A percentile compares a stretch with the other conserved stretches of the same genome.
Conservation (phyloP, 2,888 invertebrate genomes). For the Cheilosia pagana region DNA sequence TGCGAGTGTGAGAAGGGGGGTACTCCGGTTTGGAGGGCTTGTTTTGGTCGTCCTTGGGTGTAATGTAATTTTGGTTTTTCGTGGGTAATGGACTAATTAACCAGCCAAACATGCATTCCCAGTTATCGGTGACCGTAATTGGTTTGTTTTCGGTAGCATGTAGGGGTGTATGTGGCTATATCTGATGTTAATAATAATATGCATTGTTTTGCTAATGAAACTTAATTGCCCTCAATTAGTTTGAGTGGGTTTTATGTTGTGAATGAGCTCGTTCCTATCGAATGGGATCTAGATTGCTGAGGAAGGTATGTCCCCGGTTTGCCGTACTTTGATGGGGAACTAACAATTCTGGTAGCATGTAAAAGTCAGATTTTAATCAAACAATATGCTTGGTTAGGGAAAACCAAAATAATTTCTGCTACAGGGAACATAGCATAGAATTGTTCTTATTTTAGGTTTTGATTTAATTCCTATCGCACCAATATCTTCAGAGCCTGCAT, state of each 20-base stretch:
- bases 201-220: constrained; percentile 35
- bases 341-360: no score
- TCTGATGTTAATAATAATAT: constrained; percentile 10
- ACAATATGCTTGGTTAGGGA: no score
- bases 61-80: constrained; percentile 59
- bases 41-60: constrained; percentile 7
- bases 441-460: no score
- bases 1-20: background rate
- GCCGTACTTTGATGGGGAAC: no score
- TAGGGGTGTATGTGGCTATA: constrained; percentile 6
- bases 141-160: constrained; percentile 31
- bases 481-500: no score
- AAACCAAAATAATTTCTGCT: no score
- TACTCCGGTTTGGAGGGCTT: background rate
- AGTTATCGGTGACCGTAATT: constrained; percentile 47
- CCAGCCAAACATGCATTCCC: constrained; percentile 25
- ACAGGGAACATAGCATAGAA: no score
- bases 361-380: no score
- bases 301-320: no score
- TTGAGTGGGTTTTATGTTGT: background rate
- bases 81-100: constrained; percentile 59
- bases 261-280: background rate
- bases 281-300: background rate
- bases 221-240: constrained; percentile 56
- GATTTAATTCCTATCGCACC: no score